Evolutionary conservation across 2,797 vertebrate genomes (phyloP), one percentile per base, ranked within the genome.

Genomic region (Iguana delicatissima): DNA sequence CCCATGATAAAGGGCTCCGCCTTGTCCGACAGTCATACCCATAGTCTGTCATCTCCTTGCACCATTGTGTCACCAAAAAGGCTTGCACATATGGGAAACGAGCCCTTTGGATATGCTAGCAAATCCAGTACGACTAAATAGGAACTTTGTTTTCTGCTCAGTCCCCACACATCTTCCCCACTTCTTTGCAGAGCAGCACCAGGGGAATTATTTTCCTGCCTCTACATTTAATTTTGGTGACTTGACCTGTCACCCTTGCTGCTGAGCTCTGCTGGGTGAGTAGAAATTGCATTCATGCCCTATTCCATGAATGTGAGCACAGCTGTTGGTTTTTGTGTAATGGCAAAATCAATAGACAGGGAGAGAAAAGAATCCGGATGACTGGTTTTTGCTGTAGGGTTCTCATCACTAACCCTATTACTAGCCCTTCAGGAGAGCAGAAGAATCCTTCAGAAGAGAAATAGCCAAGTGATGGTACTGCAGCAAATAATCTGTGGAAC

Each of bases 161-260:
- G 14, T 64, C 24, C 55, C 13, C 9, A n/a, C 42, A 18, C 77
- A 83, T 20, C 62, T 9, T 24, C 35, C 4, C 24, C 32, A 6
- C 6, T 26, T 29, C 14, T 8, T 62, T 76, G 52, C 42, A 24
- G 46, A 38, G 38, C 50, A 73, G 7, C 46, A n/a, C n/a, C 20
- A 83, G 52, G 14, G 32, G 4, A 73, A 64, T 67, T 16, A 16
- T 55, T 87, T 85, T 42, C 26, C 20, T 84, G 72, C n/a, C 24
- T 76, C n/a, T 84, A 24, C 20, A 55, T 77, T 82, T 83, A 32
- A 64, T 90, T 64, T 76, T 87, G 86, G 69, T 55, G 50, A 82
- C 72, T 72, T 67, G 6, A 69, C 76, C 55, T 76, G 57, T 18
- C n/a, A 38, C 8, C 14, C 42, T 85, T 87, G 79, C 55, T 90